A percentile compares a stretch with the other conserved stretches of the same genome.
phyloP scores from a whole-genome alignment of 2,113 vertebrate species.

The Cyanoliseus patagonus region DNA sequence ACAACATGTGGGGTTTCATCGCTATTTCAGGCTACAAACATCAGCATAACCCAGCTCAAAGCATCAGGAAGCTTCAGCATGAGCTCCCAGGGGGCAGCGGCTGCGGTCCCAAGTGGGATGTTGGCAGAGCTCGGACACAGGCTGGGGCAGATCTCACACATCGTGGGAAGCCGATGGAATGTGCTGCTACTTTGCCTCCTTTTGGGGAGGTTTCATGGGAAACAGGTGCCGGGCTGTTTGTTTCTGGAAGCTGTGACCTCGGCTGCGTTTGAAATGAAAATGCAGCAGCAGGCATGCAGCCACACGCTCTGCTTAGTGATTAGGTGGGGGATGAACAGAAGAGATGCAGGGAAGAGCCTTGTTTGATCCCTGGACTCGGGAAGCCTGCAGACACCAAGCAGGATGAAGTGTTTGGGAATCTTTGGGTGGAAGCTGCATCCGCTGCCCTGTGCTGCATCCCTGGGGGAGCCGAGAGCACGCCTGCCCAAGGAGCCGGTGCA shows the following conservation, averaged over 20 bases:
- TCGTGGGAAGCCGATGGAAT: neutral
- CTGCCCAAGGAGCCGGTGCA: rapidly evolving
- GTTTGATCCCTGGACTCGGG: rapidly evolving
- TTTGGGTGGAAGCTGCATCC: no score
- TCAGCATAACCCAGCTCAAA: neutral
- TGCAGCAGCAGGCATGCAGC: rapidly evolving
- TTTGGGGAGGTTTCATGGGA: neutral
- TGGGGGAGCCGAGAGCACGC: rapidly evolving
- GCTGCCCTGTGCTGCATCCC: rapidly evolving
- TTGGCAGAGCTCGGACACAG: neutral
- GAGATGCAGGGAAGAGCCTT: neutral
- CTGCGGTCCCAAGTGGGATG: neutral
- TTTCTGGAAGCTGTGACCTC: neutral
- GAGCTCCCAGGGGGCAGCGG: neutral
- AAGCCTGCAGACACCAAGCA: neutral
- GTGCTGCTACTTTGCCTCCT: neutral
- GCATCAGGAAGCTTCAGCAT: neutral
- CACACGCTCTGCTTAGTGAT: neutral
- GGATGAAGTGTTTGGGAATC: rapidly evolving
- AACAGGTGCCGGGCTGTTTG: neutral
- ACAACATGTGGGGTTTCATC: no score
- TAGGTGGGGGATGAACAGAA: rapidly evolving
- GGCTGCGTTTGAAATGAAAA: rapidly evolving
- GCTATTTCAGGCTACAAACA: neutral
- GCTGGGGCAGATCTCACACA: neutral